Base-by-base conservation (phyloP, 2,113 vertebrate genomes). In the Perca fluviatilis region DNA sequence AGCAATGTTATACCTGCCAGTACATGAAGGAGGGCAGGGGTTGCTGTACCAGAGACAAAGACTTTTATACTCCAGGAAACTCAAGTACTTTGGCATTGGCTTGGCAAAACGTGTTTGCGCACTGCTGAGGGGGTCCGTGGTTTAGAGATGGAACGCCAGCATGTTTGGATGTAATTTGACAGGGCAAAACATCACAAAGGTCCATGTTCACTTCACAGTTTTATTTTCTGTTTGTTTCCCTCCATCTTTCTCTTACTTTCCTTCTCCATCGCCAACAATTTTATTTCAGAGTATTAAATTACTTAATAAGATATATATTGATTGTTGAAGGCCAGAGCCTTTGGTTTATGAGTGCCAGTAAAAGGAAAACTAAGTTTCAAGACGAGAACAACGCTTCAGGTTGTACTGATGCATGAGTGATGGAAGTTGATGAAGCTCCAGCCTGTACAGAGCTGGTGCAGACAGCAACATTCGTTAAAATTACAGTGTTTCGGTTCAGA, bases 1-100 rank as follows among this genome's bases (percentile, higher is more conserved):
- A 87, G 75, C 74, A 84, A 76, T 54, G 54, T 79, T 85, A 69
- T 50, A 70, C 63, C 80, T 80, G 76, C 67, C 70, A 68, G 74
- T 76, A 79, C 73, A 67, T 60, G 27, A 64, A 46, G 81, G 70
- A 80, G 74, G 72, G 53, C 74, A 80, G 63, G 66, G 80, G 81
- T 80, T 84, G 43, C 61, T 65, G 33, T 61, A 74, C 67, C 15
- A 23, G 49, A 79, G 68, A 85, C 58, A 74, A 67, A 65, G 60
- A 79, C 64, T 69, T 33, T 57, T 58, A 60, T 47, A 74, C 56
- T 73, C 19, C 16, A 68, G 63, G 43, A 46, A 40, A 71, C 12
- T 68, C 47, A 70, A n/a, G 16, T 25, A 30, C 65, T 60, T 23
- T 49, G 47, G 53, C 21, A 46, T 27, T 6, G 46, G 46, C 27